Evolutionary conservation across 92 coral and sea anemone species (phyloP).

Genomic region (Parazoanthus darwini): DNA sequence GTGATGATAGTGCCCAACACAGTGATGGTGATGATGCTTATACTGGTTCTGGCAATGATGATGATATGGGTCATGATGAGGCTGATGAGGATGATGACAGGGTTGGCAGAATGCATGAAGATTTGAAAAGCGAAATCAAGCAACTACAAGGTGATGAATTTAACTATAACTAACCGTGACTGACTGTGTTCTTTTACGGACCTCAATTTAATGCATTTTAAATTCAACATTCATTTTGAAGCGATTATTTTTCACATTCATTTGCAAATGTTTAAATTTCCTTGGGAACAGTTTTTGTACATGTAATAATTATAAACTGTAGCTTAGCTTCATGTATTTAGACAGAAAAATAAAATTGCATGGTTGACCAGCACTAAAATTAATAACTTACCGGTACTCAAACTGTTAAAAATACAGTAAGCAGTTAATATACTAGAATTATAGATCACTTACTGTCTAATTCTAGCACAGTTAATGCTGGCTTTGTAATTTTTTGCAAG

Average conservation of each 20-base stretch:
- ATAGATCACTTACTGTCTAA: too few species aligned
- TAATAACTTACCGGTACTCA: too few species aligned
- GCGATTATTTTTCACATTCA: too few species aligned
- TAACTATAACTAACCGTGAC: too few species aligned
- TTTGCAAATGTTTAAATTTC: too few species aligned
- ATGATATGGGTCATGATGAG: conserved; percentile 51
- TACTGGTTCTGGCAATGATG: conserved; percentile 29
- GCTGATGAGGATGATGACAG: conserved; percentile 47
- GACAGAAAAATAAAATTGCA: too few species aligned
- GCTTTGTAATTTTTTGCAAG: background rate
- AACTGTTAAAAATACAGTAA: too few species aligned
- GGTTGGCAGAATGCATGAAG: conserved; percentile 35
- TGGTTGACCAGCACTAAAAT: too few species aligned
- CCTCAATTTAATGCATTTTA: too few species aligned
- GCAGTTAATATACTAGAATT: too few species aligned
- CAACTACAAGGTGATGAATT: conserved; percentile 68
- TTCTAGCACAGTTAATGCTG: background rate
- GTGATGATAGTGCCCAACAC: background rate
- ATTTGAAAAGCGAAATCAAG: conserved; percentile 75
- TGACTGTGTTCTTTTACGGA: background rate
- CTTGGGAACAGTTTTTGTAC: too few species aligned
- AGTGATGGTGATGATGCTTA: conserved; percentile 5
- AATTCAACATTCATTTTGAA: too few species aligned
- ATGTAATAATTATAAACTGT: background rate
- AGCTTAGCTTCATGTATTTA: background rate